A percentile compares a stretch with the other conserved stretches of the same genome.
Conservation (phyloP, 2,113 vertebrate species). For the Corythornis cristatus region DNA sequence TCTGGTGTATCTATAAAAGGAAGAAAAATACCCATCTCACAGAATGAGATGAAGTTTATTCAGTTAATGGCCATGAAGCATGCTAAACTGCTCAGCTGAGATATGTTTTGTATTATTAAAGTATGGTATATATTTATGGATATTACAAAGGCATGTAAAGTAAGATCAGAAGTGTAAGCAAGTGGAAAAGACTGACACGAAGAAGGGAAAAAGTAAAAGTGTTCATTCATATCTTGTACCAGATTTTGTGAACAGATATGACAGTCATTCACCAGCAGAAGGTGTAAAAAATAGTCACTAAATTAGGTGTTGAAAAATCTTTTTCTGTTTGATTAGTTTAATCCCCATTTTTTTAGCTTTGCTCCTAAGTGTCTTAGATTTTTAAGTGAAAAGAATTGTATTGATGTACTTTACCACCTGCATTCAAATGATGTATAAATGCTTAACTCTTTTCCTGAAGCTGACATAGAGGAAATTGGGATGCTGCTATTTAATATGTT, state of each 20-base stretch:
- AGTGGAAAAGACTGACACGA: neutral
- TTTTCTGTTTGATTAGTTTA: neutral
- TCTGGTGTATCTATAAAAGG: neutral
- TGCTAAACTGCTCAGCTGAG: neutral
- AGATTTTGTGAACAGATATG: neutral
- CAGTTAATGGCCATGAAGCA: neutral
- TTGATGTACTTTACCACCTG: slow-evolving; percentile 18
- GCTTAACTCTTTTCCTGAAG: slow-evolving; percentile 35
- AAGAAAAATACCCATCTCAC: neutral
- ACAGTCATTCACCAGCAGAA: neutral
- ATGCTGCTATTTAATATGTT: slow-evolving; percentile 29
- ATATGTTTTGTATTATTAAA: neutral
- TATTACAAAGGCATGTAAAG: neutral
- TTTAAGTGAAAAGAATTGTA: neutral
- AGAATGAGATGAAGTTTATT: neutral
- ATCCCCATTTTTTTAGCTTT: neutral
- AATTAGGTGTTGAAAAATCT: neutral
- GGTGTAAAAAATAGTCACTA: neutral
- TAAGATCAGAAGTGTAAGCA: neutral
- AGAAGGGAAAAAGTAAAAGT: neutral
- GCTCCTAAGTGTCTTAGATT: neutral
- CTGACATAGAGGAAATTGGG: slow-evolving; percentile 27
- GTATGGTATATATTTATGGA: neutral
- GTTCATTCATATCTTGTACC: neutral
- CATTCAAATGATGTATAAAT: slow-evolving; percentile 12